These are phyloP conservation scores for Podilymbus podiceps DNA, from an alignment of 2,113 vertebrate genomes.

Conservation along the genomic window DNA sequence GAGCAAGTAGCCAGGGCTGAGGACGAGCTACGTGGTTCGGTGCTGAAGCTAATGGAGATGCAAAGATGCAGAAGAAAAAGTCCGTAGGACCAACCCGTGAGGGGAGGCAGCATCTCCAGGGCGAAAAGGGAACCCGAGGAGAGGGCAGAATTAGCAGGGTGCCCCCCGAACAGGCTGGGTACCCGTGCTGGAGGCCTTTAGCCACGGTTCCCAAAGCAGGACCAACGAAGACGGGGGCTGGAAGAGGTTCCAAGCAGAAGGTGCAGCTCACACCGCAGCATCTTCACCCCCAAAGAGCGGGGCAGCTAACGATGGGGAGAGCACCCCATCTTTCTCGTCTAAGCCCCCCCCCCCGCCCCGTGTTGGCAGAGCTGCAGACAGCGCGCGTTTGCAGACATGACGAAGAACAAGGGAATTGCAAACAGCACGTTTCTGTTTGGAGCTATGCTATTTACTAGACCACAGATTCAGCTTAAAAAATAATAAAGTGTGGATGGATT, in stretches of 20 bases:
- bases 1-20: not conserved
- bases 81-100: not conserved
- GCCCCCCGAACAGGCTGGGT: no score
- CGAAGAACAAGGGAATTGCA: not conserved
- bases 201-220: not conserved
- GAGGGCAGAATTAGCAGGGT: not conserved
- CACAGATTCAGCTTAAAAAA: not conserved
- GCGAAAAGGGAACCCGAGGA: not conserved
- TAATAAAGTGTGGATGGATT: not conserved
- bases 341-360: accelerated
- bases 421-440: not conserved
- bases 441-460: not conserved
- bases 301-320: not conserved
- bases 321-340: not conserved
- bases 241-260: not conserved
- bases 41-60: not conserved
- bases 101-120: not conserved
- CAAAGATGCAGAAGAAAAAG: not conserved
- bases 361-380: not conserved
- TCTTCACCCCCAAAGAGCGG: not conserved
- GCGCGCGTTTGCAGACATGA: not conserved
- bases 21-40: not conserved
- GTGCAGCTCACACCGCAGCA: not conserved
- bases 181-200: not conserved
- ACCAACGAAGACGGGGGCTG: not conserved